Evolutionary conservation across 2,113 vertebrate species (phyloP).

Genomic region (Odocoileus hemionus): DNA sequence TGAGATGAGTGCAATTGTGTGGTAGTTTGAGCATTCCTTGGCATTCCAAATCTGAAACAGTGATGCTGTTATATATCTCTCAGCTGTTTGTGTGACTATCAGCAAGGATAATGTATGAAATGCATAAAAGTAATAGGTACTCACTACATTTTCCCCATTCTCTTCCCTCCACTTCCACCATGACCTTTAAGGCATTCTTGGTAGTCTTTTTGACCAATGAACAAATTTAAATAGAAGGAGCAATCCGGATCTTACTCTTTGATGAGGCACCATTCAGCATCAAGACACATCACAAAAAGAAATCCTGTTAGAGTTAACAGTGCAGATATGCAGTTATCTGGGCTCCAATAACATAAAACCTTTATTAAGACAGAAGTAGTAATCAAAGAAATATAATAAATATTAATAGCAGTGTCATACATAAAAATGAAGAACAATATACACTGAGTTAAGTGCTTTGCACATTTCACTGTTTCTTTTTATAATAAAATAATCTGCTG

Average conservation of each 20-base stretch:
- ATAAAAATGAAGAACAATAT: background rate
- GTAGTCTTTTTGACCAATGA: background rate
- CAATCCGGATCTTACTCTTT: conserved; percentile 41
- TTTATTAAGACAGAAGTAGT: conserved; percentile 49
- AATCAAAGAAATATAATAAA: background rate
- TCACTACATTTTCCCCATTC: background rate
- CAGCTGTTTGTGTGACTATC: background rate
- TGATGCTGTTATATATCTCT: background rate
- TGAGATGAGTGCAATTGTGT: background rate
- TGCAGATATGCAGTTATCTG: conserved; percentile 29
- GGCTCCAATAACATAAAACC: conserved; percentile 42
- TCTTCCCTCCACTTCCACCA: background rate
- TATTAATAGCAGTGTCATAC: background rate
- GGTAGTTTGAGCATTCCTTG: background rate
- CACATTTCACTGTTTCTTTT: background rate
- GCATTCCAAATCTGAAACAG: background rate
- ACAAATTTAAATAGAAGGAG: background rate
- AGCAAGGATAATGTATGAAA: background rate
- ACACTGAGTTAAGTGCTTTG: background rate
- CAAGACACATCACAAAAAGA: conserved; percentile 20
- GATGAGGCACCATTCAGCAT: conserved; percentile 16
- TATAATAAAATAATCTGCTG: background rate
- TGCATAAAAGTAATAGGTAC: background rate
- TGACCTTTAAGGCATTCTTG: background rate
- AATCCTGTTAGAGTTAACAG: conserved; percentile 26